A percentile compares a stretch with the other conserved stretches of the same genome.
Conservation (phyloP, 2,797 vertebrate genomes). For the Psittacula echo region DNA sequence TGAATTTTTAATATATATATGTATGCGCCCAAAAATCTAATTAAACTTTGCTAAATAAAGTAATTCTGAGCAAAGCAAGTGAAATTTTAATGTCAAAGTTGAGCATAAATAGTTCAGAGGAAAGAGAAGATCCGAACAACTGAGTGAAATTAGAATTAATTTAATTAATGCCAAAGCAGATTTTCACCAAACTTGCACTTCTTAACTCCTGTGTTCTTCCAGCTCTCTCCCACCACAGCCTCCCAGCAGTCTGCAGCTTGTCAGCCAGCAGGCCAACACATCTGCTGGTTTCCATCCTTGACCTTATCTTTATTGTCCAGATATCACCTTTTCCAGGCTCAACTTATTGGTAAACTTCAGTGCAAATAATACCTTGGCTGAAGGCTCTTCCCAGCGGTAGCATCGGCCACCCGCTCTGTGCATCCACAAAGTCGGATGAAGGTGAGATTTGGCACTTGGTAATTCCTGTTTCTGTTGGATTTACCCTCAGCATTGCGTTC, state of each 20-base stretch:
- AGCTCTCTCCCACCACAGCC: neutral
- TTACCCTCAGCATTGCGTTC: fast-evolving
- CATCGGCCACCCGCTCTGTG: fast-evolving
- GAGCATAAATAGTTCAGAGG: neutral
- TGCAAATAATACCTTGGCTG: neutral
- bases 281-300: neutral
- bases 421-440: fast-evolving
- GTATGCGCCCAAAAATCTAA: constrained; percentile 18
- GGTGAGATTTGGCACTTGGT: neutral
- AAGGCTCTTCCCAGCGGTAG: neutral
- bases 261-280: too few species aligned
- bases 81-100: constrained; percentile 55
- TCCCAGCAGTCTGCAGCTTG: neutral
- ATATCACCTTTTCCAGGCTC: neutral
- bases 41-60: constrained; percentile 44
- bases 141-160: neutral
- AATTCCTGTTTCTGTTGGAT: neutral
- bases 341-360: neutral
- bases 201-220: neutral
- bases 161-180: neutral
- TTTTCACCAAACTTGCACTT: neutral
- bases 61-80: neutral
- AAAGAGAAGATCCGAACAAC: constrained; percentile 15
- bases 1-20: neutral
- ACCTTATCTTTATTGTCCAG: too few species aligned